Percentiles rank a stretch among this genome's conserved stretches.
Evolutionary conservation across 2,888 invertebrate species (phyloP).

Genomic region (Julus scanicus): DNA sequence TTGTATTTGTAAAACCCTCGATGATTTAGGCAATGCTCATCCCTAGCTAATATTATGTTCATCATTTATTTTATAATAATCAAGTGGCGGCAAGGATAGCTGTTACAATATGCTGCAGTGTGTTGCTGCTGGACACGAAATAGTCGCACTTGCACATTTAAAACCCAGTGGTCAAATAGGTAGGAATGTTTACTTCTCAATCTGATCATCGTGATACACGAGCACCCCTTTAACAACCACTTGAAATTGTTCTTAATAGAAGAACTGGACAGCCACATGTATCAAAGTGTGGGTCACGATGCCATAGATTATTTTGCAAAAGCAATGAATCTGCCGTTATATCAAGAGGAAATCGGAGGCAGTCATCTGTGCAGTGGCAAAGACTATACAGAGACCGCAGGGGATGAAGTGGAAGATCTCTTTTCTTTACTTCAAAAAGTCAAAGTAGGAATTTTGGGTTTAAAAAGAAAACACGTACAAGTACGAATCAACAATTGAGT

Average conservation of each 20-base stretch:
- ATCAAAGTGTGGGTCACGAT: constrained; percentile 98
- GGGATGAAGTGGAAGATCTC: constrained; percentile 98
- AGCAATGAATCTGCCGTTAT: constrained; percentile 93
- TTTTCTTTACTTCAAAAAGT: constrained; percentile 82
- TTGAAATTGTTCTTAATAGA: constrained; percentile 66
- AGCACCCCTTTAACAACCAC: too few relatives aligned
- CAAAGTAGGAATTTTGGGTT: constrained; percentile 70
- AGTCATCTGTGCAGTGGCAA: constrained; percentile 82
- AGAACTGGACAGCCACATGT: constrained; percentile 98
- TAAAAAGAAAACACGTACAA: background rate
- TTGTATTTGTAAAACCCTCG: too few relatives aligned
- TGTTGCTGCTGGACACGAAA: constrained; percentile 91
- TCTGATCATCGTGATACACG: too few relatives aligned
- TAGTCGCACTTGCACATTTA: constrained; percentile 96
- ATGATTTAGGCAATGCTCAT: too few relatives aligned
- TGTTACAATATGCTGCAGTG: constrained; percentile 99
- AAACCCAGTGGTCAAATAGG: constrained; percentile 82
- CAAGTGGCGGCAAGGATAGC: constrained; percentile 98
- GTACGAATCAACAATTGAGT: background rate
- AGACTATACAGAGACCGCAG: constrained; percentile 81
- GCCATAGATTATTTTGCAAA: constrained; percentile 91
- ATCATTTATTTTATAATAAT: constrained; percentile 56
- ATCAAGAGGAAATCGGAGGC: constrained; percentile 84
- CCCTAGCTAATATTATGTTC: too few relatives aligned
- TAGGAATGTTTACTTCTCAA: constrained; percentile 64